Percentiles rank a stretch among this genome's conserved stretches.
These are phyloP conservation scores for Fringilla coelebs DNA, from an alignment of 2,797 vertebrate species.

Conservation along the genomic window DNA sequence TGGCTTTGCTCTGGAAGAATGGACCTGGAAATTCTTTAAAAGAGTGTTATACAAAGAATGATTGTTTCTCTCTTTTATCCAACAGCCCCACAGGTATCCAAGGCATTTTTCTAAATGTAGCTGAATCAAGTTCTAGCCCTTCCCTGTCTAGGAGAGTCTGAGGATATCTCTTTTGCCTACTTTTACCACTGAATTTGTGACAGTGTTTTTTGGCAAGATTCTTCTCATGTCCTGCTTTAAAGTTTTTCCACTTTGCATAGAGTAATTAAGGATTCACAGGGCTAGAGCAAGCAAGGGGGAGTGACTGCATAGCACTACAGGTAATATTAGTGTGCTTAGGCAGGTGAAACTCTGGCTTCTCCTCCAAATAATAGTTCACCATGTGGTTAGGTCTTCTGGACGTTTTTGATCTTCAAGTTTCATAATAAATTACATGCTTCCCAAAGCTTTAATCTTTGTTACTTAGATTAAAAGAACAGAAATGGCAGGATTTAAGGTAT, in stretches of 20 bases:
- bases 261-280: neutral
- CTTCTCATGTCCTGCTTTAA: neutral
- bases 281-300: neutral
- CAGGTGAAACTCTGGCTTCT: neutral
- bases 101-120: neutral
- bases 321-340: neutral
- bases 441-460: neutral
- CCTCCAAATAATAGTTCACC: neutral
- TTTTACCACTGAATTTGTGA: neutral
- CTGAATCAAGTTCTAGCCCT: neutral
- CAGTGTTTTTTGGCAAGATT: neutral
- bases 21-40: neutral
- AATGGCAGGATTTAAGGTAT: neutral
- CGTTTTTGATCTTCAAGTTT: neutral
- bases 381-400: neutral
- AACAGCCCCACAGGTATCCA: neutral
- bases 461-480: neutral
- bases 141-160: neutral
- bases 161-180: neutral
- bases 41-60: neutral
- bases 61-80: neutral
- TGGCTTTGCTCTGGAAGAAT: neutral
- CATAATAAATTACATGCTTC: neutral
- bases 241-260: neutral
- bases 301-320: neutral